These are phyloP conservation scores for Drosophila sordidula DNA, from an alignment of 2,888 invertebrate species.

Conservation along the genomic window DNA sequence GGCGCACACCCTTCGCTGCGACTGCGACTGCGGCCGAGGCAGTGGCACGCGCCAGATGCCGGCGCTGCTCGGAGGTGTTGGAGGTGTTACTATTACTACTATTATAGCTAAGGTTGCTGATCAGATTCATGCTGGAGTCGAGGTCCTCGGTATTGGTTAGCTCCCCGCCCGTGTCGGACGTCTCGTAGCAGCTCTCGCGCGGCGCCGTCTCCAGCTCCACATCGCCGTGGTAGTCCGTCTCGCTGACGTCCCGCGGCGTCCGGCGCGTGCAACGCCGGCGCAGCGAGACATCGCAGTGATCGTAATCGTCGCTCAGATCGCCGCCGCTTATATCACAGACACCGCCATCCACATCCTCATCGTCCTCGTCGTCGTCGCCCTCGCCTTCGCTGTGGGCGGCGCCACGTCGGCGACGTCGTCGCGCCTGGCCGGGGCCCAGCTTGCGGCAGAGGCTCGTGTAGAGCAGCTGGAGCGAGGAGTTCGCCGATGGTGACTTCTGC, in stretches of 20 bases:
- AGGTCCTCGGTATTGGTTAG: conserved; percentile 82
- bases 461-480: conserved; percentile 79
- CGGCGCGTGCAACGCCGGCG: conserved; percentile 57
- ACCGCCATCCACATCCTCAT: conserved; percentile 75
- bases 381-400: conserved; percentile 78
- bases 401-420: conserved; percentile 57
- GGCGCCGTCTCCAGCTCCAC: conserved; percentile 68
- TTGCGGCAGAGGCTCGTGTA: conserved; percentile 81
- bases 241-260: conserved; percentile 69
- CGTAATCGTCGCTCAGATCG: conserved; percentile 83
- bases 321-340: conserved; percentile 83
- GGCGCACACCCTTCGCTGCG: conserved; percentile 8
- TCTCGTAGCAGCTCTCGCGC: conserved; percentile 84
- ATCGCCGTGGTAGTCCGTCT: conserved; percentile 82
- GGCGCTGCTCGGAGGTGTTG: conserved; percentile 77
- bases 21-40: conserved; percentile 40
- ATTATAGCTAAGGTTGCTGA: conserved; percentile 85
- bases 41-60: conserved; percentile 24
- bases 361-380: conserved; percentile 47
- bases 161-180: conserved; percentile 84
- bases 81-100: conserved; percentile 85
- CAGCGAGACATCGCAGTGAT: conserved; percentile 75
- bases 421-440: conserved; percentile 60
- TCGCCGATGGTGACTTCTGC: conserved; percentile 79
- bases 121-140: conserved; percentile 84